These are phyloP conservation scores for Mastomys natalensis DNA, from an alignment of 2,113 vertebrate genomes.

Conservation along the genomic window DNA sequence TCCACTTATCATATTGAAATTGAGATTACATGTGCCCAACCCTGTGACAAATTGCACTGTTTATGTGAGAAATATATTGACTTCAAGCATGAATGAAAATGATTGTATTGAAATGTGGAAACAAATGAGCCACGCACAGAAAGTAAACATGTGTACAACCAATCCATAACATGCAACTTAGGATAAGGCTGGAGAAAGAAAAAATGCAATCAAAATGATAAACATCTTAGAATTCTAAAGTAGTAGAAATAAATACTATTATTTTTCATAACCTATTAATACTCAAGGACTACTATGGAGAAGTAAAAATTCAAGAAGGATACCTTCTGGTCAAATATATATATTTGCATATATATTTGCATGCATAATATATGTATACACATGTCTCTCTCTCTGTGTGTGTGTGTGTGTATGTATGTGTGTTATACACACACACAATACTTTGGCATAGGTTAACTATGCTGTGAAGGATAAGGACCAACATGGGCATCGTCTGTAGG, in stretches of 20 bases:
- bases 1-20: not conserved
- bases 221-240: not conserved
- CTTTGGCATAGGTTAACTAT: not conserved
- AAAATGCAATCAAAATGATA: not conserved
- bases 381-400: too few species aligned
- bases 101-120: not conserved
- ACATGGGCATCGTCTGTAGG: not conserved
- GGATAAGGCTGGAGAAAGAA: not conserved
- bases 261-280: not conserved
- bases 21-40: not conserved
- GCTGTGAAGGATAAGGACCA: accelerated
- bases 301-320: not conserved
- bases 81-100: not conserved
- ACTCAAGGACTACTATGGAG: not conserved
- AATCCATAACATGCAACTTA: not conserved
- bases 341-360: too few species aligned
- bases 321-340: not conserved
- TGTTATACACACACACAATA: not conserved
- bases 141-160: not conserved
- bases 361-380: too few species aligned
- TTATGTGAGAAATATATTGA: not conserved
- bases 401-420: too few species aligned
- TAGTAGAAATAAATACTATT: not conserved
- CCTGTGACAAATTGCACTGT: not conserved
- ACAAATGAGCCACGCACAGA: not conserved